A percentile compares a stretch with the other conserved stretches of the same genome.
phyloP scores from a whole-genome alignment of 2,113 vertebrate species.

The Manacus vitellinus region DNA sequence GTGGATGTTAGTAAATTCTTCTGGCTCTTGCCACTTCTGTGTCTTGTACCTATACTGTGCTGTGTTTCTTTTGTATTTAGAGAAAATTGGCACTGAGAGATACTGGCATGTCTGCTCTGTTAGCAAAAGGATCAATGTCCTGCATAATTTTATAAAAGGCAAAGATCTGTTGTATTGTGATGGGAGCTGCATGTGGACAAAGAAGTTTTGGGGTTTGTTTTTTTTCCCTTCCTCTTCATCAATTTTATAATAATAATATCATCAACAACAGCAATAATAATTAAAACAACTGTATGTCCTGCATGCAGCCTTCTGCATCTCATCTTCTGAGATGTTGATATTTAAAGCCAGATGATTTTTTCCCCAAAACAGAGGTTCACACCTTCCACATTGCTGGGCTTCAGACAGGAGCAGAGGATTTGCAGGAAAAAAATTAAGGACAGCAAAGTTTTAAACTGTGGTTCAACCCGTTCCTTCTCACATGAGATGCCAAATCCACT shows the following conservation, averaged over 20 bases:
- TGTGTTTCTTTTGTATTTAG: neutral
- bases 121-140: neutral
- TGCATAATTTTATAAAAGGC: neutral
- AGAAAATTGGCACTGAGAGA: neutral
- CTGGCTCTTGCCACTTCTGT: neutral
- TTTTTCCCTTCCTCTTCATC: neutral
- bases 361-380: neutral
- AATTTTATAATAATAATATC: neutral
- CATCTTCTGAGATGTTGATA: neutral
- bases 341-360: neutral
- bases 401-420: neutral
- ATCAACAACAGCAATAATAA: neutral
- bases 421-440: neutral
- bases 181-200: neutral
- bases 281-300: neutral
- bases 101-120: neutral
- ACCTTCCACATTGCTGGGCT: accelerated
- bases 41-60: neutral
- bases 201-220: neutral
- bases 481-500: neutral
- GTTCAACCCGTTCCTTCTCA: neutral
- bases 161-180: neutral
- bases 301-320: neutral
- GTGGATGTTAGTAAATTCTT: neutral
- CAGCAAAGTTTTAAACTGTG: neutral